These are phyloP conservation scores for Dreissena polymorpha DNA, from an alignment of 1,140 invertebrate species.

Conservation along the genomic window DNA sequence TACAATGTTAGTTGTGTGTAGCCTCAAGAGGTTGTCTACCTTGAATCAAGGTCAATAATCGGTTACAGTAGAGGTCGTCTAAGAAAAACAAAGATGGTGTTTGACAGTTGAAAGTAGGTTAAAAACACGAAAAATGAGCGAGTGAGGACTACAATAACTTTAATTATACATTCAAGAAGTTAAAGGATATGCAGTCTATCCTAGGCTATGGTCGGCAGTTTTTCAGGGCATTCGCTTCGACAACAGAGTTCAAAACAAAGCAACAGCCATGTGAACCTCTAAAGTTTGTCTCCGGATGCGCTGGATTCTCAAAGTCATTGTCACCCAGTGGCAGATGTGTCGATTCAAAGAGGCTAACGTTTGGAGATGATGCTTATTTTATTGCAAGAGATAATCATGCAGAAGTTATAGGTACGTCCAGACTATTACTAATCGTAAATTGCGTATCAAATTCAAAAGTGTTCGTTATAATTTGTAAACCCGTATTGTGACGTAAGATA, in stretches of 20 bases:
- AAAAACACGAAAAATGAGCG: neutral
- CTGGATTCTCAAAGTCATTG: constrained; percentile 76
- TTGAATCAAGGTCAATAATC: constrained; percentile 30
- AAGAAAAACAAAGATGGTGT: constrained; percentile 31
- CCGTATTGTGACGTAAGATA: too few species aligned
- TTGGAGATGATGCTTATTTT: constrained; percentile 98
- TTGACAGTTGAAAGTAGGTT: neutral
- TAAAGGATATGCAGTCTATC: constrained; percentile 71
- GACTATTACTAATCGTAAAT: neutral
- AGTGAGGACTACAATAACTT: constrained; percentile 19
- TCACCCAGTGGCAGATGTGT: constrained; percentile 82
- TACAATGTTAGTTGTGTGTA: too few species aligned
- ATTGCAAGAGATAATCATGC: constrained; percentile 90
- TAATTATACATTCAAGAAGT: constrained; percentile 17
- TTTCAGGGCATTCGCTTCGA: constrained; percentile 72
- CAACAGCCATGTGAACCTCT: constrained; percentile 65
- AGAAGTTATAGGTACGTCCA: constrained; percentile 93
- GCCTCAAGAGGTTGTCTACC: constrained; percentile 6
- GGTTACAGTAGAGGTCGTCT: constrained; percentile 38
- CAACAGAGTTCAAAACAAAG: constrained; percentile 74
- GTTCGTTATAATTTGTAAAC: too few species aligned
- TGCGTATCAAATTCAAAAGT: too few species aligned
- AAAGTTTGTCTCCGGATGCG: constrained; percentile 75
- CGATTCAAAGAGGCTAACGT: constrained; percentile 89
- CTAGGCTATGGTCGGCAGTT: constrained; percentile 67